A percentile compares a stretch with the other conserved stretches of the same genome.
These are phyloP conservation scores for Microvelia longipes DNA, from an alignment of 1,140 invertebrate species.

Conservation along the genomic window DNA sequence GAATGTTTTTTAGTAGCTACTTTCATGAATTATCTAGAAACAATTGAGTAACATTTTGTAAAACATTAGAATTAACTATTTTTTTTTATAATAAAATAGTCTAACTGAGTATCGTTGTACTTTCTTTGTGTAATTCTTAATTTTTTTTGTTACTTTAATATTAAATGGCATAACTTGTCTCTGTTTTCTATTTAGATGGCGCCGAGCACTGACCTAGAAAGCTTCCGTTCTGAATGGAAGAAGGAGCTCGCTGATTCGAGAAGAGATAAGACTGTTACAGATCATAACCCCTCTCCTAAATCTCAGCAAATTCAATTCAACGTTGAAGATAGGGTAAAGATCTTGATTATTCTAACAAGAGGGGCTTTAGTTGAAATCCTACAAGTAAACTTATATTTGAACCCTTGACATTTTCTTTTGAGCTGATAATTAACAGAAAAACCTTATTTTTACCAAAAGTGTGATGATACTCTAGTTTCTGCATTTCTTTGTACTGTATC, in stretches of 20 bases:
- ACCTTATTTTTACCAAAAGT: background rate
- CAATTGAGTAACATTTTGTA: no score
- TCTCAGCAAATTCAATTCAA: conserved; percentile 4
- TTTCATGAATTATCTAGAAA: no score
- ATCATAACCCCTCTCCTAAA: background rate
- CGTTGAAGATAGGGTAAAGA: conserved; percentile 13
- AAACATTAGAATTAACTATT: no score
- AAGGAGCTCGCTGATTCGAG: conserved; percentile 12
- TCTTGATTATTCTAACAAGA: background rate
- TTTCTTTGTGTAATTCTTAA: no score
- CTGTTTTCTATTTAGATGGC: background rate
- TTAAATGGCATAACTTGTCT: no score
- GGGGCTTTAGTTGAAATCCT: background rate
- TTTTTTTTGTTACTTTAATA: no score
- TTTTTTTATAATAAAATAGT: no score
- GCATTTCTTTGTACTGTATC: background rate
- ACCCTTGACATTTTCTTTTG: background rate
- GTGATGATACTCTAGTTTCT: background rate
- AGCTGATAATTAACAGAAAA: background rate
- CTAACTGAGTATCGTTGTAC: no score
- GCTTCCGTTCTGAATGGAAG: conserved; percentile 14
- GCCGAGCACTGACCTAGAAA: conserved; percentile 2
- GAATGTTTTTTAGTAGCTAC: no score
- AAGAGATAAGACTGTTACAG: background rate
- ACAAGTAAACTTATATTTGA: background rate